A percentile compares a stretch with the other conserved stretches of the same genome.
phyloP scores from a whole-genome alignment of 2,113 vertebrate species.

The Pluvialis apricaria region DNA sequence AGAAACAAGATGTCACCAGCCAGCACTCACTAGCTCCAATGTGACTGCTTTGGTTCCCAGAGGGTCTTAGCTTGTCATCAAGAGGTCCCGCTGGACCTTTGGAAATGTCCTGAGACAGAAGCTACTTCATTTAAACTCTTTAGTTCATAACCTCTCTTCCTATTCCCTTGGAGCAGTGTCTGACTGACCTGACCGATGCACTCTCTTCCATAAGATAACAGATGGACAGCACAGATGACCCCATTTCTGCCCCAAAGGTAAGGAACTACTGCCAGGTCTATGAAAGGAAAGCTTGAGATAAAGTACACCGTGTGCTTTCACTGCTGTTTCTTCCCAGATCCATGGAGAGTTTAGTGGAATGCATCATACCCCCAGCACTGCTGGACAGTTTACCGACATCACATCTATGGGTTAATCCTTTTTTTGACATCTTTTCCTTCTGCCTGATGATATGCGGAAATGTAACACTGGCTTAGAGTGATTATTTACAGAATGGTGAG shows the following conservation, averaged over 20 bases:
- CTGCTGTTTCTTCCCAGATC: not conserved
- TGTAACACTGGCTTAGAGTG: not conserved
- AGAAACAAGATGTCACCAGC: not conserved
- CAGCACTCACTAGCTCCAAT: not conserved
- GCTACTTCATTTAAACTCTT: not conserved
- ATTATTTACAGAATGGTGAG: not conserved
- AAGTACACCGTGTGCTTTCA: not conserved
- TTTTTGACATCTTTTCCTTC: not conserved
- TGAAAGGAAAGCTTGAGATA: not conserved
- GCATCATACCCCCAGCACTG: not conserved
- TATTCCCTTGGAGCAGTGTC: not conserved
- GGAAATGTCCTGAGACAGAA: not conserved
- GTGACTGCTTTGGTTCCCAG: not conserved
- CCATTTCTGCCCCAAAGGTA: not conserved
- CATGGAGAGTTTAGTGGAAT: not conserved
- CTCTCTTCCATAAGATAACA: not conserved
- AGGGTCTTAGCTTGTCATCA: not conserved
- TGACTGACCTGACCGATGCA: not conserved
- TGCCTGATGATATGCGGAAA: accelerated
- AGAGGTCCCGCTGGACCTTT: not conserved
- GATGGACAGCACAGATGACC: not conserved
- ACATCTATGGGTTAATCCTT: not conserved
- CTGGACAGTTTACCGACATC: not conserved
- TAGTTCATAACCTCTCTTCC: not conserved
- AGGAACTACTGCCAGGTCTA: not conserved